Percentiles rank a stretch among this genome's conserved stretches.
These are phyloP conservation scores for Diceros bicornis DNA, from an alignment of 2,797 vertebrate species.

Conservation along the genomic window DNA sequence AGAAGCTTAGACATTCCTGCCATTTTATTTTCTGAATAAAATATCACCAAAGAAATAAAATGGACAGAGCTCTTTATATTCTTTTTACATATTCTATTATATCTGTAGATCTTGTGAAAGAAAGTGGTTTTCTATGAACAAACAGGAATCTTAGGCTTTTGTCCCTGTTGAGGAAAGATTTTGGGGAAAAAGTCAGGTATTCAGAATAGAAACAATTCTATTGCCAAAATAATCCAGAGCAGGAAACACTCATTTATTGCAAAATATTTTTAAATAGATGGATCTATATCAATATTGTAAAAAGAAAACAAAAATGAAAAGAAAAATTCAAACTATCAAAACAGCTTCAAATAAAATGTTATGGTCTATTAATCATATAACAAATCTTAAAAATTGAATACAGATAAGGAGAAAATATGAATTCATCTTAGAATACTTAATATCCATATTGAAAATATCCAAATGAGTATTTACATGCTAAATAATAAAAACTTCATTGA, in stretches of 20 bases:
- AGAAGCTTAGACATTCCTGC: background rate
- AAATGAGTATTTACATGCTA: background rate
- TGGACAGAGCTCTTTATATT: background rate
- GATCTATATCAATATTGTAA: background rate
- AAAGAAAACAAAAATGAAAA: background rate
- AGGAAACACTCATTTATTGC: background rate
- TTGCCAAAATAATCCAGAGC: background rate
- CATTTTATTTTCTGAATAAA: background rate
- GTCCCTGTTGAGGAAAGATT: background rate
- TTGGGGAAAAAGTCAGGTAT: background rate
- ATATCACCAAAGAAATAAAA: background rate
- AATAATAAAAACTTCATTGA: constrained; percentile 79
- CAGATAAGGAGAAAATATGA: background rate
- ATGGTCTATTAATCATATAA: background rate
- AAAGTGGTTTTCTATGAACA: background rate
- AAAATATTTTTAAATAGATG: constrained; percentile 40
- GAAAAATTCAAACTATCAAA: background rate
- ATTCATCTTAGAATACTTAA: background rate
- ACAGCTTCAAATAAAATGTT: constrained; percentile 38
- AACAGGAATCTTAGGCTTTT: background rate
- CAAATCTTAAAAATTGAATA: constrained; percentile 35
- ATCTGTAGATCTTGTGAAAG: background rate
- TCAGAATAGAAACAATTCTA: constrained; percentile 3
- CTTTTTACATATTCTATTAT: background rate
- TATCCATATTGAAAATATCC: constrained; percentile 29